Base-by-base conservation (phyloP, 2,113 vertebrate genomes). In the Sardina pilchardus region DNA sequence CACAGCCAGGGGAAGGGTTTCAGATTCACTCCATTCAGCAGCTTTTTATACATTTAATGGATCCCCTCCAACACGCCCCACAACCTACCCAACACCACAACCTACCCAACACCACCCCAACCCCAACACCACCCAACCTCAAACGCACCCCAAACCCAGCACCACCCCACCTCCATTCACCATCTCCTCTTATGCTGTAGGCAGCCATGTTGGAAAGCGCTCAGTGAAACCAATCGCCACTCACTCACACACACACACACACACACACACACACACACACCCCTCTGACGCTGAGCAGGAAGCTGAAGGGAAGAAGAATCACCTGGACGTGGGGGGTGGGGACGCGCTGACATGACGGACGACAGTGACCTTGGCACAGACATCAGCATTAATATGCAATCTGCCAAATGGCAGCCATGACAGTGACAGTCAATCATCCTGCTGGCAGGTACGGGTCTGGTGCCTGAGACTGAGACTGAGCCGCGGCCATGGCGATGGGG, bases 21-120 rank as follows among this genome's bases (percentile, higher is more conserved):
- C 85, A 84, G 82, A 85, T 90, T 88, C 84, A 86, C 85, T 81
- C 86, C 84, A 89, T 87, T 89, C 83, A 59, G 53, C 80, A 71
- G 83, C 89, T 85, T 92, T 92, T 90, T 88, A 83, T 84, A 83
- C 81, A 93, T 89, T 90, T 89, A 92, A 90, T 90, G 89, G 86
- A 87, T 34, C 26, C 50, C 50, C 81, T 87, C 67, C 45, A 34
- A 86, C 26, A 71, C 8, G n/a, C n/a, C n/a, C 63, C 63, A 12
- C 9, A 71, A 30, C 63, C 63, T 12, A 6, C 63, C 63, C n/a
- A 14, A 50, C 48, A 50, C 63, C 63, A 26, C 59, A 39, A 1
- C 39, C 39, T 42, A 42, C 21, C 59, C 21, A 5, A 63, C 59
- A 26, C 59, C 59, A 63, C 24, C 59, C 24, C 4, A 24, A 24